Base-by-base conservation (phyloP, 2,797 vertebrate genomes). In the Chrosomus eos region DNA sequence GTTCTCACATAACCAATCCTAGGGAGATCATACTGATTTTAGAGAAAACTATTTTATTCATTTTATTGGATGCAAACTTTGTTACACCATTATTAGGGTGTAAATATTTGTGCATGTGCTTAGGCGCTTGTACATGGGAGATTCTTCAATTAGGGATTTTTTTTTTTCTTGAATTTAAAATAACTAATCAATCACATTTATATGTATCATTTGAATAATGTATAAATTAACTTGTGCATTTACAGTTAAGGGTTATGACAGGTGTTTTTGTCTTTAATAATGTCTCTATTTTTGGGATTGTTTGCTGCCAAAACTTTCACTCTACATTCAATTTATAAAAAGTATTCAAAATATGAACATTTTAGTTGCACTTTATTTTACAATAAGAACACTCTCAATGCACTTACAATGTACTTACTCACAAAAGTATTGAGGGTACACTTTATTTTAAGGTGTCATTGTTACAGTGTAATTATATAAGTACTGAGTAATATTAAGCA, bases 21-120 rank as follows among this genome's bases (percentile, higher is more conserved):
- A 8, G 1, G 14, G 68, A 73, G 55, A 82, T 62, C 13, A 11
- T 64, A 26, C 31, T 66, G 60, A 75, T 45, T 67, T 60, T 28
- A 43, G 16, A 38, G 23, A 66, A 16, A 75, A 36, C 11, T 7
- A 23, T 40, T 70, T 28, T 4, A 60, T 43, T 81, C 0, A n/a
- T 72, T 72, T 64, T 28, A 19, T 40, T 73, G 28, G 55, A 82
- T 82, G 28, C 38, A 82, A 40, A 45, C 4, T 53, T 6, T 19
- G n/a, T 58, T 58, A 14, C n/a, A 43, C 16, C 38, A 62, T 64
- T 18, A 77, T 40, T 19, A 40, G 33, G 23, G 14, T 75, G 23
- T 74, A 66, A 33, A 33, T 18, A 14, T 74, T 21, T 38, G 9
- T 68, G 21, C 3, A 13, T 26, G 18, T 53, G 28, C 14, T 48